These are phyloP conservation scores for Tiliacea aurago DNA, from an alignment of 2,888 invertebrate species.

Conservation along the genomic window DNA sequence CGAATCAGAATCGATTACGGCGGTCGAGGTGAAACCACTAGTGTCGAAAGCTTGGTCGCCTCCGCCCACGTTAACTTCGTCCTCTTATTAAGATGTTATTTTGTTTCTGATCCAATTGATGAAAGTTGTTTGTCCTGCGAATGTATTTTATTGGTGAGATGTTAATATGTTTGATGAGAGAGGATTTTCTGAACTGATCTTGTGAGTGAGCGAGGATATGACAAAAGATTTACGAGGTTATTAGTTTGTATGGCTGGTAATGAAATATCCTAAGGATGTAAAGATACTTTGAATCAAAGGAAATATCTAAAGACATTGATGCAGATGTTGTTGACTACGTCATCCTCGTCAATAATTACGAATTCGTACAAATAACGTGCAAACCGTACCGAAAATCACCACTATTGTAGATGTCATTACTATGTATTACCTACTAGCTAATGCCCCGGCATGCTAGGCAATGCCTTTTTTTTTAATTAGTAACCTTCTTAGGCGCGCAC, in stretches of 20 bases:
- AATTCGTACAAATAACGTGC: not conserved
- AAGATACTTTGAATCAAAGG: not conserved
- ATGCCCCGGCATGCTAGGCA: too few species aligned
- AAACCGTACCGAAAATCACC: not conserved
- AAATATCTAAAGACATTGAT: not conserved
- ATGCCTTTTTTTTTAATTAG: too few species aligned
- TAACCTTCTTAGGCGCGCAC: too few species aligned
- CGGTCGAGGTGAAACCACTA: slow-evolving; percentile 70
- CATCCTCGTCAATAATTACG: not conserved
- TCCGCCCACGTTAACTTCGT: slow-evolving; percentile 73
- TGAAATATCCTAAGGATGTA: not conserved
- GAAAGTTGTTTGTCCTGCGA: slow-evolving; percentile 67
- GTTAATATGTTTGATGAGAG: slow-evolving; percentile 8
- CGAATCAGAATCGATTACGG: slow-evolving; percentile 78
- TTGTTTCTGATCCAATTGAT: slow-evolving; percentile 61
- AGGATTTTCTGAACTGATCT: not conserved
- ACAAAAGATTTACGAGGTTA: not conserved
- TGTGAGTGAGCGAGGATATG: not conserved
- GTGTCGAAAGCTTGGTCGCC: slow-evolving; percentile 72
- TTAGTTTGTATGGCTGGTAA: not conserved
- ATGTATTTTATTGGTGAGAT: slow-evolving; percentile 37
- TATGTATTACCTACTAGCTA: too few species aligned
- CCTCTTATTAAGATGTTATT: slow-evolving; percentile 79
- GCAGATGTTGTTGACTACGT: not conserved
- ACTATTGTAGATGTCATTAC: not conserved